These are phyloP conservation scores for Quadriops clusia DNA, from an alignment of 2,888 invertebrate genomes.

Conservation along the genomic window DNA sequence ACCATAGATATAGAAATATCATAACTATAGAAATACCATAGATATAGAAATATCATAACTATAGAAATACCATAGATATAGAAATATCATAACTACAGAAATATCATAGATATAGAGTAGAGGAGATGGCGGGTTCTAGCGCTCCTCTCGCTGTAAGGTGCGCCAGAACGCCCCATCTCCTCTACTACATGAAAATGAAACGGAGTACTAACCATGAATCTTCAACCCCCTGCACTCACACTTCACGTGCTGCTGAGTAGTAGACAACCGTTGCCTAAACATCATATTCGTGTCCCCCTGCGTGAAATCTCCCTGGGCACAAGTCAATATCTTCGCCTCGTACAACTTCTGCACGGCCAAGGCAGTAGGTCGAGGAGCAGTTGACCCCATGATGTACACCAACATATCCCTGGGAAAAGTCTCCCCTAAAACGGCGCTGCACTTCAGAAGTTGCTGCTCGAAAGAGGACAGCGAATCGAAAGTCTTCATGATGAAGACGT, in stretches of 20 bases:
- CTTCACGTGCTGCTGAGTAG: slow-evolving; percentile 25
- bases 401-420: slow-evolving; percentile 50
- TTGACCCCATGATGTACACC: slow-evolving; percentile 41
- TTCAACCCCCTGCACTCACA: slow-evolving; percentile 36
- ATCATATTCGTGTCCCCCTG: slow-evolving; percentile 29
- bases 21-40: no score
- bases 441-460: slow-evolving; percentile 53
- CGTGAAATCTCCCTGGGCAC: slow-evolving; percentile 49
- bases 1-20: no score
- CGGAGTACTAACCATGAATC: slow-evolving; percentile 35
- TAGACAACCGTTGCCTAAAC: slow-evolving; percentile 28
- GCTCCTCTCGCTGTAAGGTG: no score
- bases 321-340: slow-evolving; percentile 46
- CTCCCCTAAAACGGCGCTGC: slow-evolving; percentile 51
- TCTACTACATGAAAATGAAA: no score
- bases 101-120: no score
- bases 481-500: slow-evolving; percentile 49
- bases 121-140: no score
- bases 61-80: no score
- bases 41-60: no score
- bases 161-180: no score
- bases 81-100: no score
- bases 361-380: slow-evolving; percentile 39
- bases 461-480: slow-evolving; percentile 52
- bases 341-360: slow-evolving; percentile 48